These are phyloP conservation scores for Dicaeum eximium DNA, from an alignment of 2,113 vertebrate species.

Conservation along the genomic window DNA sequence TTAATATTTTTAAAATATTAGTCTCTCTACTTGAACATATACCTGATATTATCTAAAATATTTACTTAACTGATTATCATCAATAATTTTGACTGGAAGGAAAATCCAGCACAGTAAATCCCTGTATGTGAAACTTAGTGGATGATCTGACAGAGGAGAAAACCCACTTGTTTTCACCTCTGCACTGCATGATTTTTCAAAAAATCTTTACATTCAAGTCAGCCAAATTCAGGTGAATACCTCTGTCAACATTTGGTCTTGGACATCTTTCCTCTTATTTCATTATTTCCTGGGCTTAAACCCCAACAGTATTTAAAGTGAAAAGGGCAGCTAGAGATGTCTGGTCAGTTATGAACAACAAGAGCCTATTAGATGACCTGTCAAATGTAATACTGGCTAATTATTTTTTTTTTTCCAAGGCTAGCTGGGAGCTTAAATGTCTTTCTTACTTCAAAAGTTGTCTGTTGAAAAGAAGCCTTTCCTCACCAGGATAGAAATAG, in stretches of 20 bases:
- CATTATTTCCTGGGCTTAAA: not conserved
- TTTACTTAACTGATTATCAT: not conserved
- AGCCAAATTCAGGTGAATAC: not conserved
- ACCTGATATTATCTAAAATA: not conserved
- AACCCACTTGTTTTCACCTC: not conserved
- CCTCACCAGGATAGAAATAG: not conserved
- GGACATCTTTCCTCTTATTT: not conserved
- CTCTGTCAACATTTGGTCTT: not conserved
- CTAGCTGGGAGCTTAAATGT: not conserved
- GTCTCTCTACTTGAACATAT: not conserved
- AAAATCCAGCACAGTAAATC: not conserved
- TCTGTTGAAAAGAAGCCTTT: not conserved
- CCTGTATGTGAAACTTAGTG: not conserved
- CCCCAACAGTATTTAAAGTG: not conserved
- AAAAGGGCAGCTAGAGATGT: not conserved
- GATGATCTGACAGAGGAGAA: not conserved
- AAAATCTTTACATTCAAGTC: not conserved
- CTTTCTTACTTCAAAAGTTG: not conserved
- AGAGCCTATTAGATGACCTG: not conserved
- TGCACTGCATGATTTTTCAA: not conserved
- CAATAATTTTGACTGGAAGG: not conserved
- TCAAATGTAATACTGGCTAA: not conserved
- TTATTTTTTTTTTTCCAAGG: not conserved
- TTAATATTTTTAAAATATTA: not conserved
- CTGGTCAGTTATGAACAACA: not conserved